phyloP scores from a whole-genome alignment of 2,888 invertebrate genomes.

The Drosophila prostipennis region DNA sequence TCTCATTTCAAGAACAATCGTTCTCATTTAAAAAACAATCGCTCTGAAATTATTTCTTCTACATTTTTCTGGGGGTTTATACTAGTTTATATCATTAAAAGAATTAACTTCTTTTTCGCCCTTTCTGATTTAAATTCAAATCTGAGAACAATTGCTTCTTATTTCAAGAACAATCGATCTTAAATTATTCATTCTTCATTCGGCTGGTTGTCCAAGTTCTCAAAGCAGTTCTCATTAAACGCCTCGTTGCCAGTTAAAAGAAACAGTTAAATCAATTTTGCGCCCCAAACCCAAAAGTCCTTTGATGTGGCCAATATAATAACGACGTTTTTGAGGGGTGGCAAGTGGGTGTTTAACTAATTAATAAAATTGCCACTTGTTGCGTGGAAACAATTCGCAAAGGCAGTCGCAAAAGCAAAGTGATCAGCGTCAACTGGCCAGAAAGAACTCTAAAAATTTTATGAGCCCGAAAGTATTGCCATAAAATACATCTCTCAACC shows the following conservation, averaged over 20 bases:
- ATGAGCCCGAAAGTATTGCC: constrained; percentile 34
- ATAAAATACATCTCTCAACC: constrained; percentile 28
- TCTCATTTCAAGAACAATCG: too few species aligned
- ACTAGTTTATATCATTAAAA: too few species aligned
- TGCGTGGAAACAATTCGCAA: constrained; percentile 13
- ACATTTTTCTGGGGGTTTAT: too few species aligned
- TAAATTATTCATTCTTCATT: too few species aligned
- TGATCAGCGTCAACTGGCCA: constrained; percentile 1
- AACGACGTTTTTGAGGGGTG: background rate
- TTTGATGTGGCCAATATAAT: constrained; percentile 31
- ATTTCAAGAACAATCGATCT: too few species aligned
- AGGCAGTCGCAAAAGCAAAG: constrained; percentile 4
- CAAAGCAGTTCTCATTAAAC: background rate
- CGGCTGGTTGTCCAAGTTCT: background rate
- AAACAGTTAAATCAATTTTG: background rate
- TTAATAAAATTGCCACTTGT: constrained; percentile 48
- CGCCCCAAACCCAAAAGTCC: background rate
- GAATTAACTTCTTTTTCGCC: too few species aligned
- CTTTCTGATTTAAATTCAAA: too few species aligned
- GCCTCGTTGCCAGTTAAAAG: too few species aligned
- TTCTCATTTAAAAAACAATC: too few species aligned
- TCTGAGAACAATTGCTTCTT: too few species aligned
- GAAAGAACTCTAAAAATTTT: constrained; percentile 18
- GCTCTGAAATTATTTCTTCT: too few species aligned
- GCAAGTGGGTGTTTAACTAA: constrained; percentile 27